phyloP scores from a whole-genome alignment of 2,797 vertebrate species.

The Enteromius radiatus region DNA sequence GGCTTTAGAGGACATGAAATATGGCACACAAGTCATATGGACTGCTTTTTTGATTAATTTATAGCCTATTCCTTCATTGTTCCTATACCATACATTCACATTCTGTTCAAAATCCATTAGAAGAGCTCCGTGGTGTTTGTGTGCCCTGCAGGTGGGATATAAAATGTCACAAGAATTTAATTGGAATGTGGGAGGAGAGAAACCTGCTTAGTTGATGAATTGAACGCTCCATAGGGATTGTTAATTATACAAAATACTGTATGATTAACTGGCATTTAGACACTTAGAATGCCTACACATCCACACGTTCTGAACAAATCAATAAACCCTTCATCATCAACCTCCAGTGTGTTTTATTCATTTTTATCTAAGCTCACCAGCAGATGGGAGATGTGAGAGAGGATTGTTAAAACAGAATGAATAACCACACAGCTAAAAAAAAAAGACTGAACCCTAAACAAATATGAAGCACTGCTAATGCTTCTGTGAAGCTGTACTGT shows the following conservation, averaged over 20 bases:
- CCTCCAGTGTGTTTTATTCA: neutral
- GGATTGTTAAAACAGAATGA: neutral
- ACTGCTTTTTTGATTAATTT: neutral
- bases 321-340: constrained; percentile 7
- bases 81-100: neutral
- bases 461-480: neutral
- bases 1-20: neutral
- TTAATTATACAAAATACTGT: constrained; percentile 2
- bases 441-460: neutral
- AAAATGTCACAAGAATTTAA: constrained; percentile 23
- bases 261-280: constrained; percentile 22
- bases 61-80: neutral
- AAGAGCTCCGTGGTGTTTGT: neutral
- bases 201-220: constrained; percentile 14
- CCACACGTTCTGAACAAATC: neutral
- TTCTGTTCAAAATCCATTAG: constrained; percentile 4
- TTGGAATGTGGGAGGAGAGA: constrained; percentile 26
- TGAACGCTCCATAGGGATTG: neutral
- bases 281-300: neutral
- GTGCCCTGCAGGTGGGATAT: constrained; percentile 17
- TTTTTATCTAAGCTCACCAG: neutral
- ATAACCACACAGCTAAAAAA: neutral
- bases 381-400: constrained; percentile 7
- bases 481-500: constrained; percentile 28
- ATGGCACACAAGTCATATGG: neutral